Conservation (phyloP, 1,140 invertebrate genomes). For the Drosophila carrolli region DNA sequence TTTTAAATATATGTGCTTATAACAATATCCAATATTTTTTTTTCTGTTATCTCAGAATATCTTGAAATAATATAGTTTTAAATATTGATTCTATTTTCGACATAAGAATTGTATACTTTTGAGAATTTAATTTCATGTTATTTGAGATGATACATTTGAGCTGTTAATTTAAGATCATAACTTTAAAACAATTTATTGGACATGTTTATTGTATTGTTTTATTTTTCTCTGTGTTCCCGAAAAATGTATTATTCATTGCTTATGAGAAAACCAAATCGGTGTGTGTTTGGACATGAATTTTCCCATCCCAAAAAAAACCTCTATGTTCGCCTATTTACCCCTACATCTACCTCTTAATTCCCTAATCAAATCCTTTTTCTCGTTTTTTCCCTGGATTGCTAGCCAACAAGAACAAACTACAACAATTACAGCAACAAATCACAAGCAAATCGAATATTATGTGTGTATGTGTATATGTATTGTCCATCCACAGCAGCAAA, state of each 20-base stretch:
- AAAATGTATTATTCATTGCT: constrained; percentile 42
- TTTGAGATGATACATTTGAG: not conserved
- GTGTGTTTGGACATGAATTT: constrained; percentile 36
- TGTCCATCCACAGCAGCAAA: constrained; percentile 42
- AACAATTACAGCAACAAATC: constrained; percentile 14
- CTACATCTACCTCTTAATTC: not conserved
- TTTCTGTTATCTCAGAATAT: too few relatives aligned
- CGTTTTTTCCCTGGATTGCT: constrained; percentile 24
- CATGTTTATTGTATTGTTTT: too few relatives aligned
- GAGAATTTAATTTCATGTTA: too few relatives aligned
- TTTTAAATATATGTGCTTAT: too few relatives aligned
- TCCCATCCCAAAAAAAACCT: not conserved
- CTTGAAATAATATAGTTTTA: too few relatives aligned
- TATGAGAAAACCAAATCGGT: constrained; percentile 33
- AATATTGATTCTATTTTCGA: too few relatives aligned
- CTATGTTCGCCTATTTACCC: not conserved
- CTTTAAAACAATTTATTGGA: too few relatives aligned
- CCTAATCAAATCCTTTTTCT: constrained; percentile 23
- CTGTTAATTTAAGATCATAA: not conserved
- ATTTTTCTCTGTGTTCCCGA: constrained; percentile 10
- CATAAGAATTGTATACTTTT: too few relatives aligned
- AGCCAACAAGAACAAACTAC: constrained; percentile 23
- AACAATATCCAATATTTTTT: too few relatives aligned
- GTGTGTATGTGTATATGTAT: constrained; percentile 44
- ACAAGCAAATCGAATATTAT: constrained; percentile 19